These are phyloP conservation scores for Oncorhynchus clarkii DNA, from an alignment of 2,113 vertebrate genomes.

Conservation along the genomic window DNA sequence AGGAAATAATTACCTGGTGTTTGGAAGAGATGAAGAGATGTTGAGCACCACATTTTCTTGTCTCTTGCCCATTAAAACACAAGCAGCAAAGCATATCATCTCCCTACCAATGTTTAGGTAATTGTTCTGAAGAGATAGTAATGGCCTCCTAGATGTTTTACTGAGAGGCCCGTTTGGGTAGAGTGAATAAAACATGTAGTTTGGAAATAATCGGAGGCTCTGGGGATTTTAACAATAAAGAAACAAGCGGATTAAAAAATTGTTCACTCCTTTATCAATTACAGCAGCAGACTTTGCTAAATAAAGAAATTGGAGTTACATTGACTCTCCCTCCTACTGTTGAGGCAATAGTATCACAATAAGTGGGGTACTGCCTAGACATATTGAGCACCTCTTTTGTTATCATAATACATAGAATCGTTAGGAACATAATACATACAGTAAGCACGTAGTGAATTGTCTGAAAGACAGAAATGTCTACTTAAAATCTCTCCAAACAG, in stretches of 20 bases:
- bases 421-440: too few relatives aligned
- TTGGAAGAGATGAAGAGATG: constrained; percentile 13
- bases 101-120: not conserved
- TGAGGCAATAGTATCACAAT: too few relatives aligned
- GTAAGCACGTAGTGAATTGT: too few relatives aligned
- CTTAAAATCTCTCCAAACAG: too few relatives aligned
- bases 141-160: not conserved
- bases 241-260: not conserved
- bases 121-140: constrained; percentile 3
- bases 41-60: not conserved
- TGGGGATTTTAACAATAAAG: constrained; percentile 9
- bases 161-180: constrained; percentile 15
- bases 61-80: not conserved
- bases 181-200: not conserved
- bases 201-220: constrained; percentile 9
- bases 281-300: not conserved
- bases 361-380: too few relatives aligned
- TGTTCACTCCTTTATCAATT: not conserved
- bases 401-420: too few relatives aligned
- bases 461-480: too few relatives aligned
- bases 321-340: not conserved
- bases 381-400: too few relatives aligned
- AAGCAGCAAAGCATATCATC: not conserved
- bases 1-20: constrained; percentile 31
- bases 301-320: not conserved